phyloP scores from a whole-genome alignment of 2,888 invertebrate species.

The Philereme vetulata region DNA sequence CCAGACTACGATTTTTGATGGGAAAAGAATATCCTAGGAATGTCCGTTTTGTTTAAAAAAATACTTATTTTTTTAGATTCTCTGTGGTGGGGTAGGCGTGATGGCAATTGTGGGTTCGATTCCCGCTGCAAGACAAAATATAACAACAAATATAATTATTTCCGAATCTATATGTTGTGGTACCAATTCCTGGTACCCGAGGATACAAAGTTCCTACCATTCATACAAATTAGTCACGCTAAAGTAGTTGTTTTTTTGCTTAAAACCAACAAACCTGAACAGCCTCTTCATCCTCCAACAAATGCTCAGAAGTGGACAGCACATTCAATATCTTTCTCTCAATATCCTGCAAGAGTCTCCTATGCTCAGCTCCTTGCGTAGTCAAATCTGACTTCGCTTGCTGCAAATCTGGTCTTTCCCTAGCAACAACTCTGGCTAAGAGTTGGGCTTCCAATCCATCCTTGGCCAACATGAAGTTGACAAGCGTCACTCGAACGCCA shows the following conservation, averaged over 20 bases:
- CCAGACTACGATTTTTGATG: not conserved
- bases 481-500: constrained; percentile 94
- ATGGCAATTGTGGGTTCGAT: no score
- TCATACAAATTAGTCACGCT: not conserved
- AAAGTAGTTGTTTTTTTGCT: not conserved
- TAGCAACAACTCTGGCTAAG: constrained; percentile 94
- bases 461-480: constrained; percentile 96
- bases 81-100: no score
- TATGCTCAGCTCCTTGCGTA: constrained; percentile 93
- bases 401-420: constrained; percentile 95
- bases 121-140: no score
- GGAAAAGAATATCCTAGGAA: no score
- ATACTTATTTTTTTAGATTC: no score
- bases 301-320: constrained; percentile 76
- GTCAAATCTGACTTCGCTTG: constrained; percentile 95
- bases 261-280: constrained; percentile 81
- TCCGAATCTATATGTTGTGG: no score
- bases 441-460: constrained; percentile 95
- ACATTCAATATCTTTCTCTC: constrained; percentile 93
- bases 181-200: not conserved
- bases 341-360: constrained; percentile 92
- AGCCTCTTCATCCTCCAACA: constrained; percentile 95
- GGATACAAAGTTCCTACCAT: not conserved
- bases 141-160: no score
- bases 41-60: no score